A percentile compares a stretch with the other conserved stretches of the same genome.
These are phyloP conservation scores for Oceanodroma tethys DNA, from an alignment of 2,113 vertebrate genomes.

Conservation along the genomic window DNA sequence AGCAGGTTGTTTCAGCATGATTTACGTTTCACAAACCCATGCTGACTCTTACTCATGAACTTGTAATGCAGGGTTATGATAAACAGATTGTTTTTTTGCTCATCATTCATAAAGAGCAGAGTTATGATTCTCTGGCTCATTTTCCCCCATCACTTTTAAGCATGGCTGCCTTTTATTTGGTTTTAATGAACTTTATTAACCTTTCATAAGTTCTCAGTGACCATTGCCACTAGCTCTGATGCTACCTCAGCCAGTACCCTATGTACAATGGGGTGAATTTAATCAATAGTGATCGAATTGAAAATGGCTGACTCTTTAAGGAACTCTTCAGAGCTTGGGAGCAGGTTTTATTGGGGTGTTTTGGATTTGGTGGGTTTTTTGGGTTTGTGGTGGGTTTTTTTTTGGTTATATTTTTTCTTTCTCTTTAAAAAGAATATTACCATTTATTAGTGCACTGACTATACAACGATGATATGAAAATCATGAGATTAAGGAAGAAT, in stretches of 20 bases:
- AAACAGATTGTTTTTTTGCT: background rate
- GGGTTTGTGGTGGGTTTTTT: no score
- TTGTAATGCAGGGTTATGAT: background rate
- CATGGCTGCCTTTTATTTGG: background rate
- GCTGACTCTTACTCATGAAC: background rate
- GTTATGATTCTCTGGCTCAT: background rate
- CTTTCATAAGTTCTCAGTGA: background rate
- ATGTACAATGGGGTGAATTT: fast-evolving
- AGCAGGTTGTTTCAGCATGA: background rate
- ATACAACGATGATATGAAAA: background rate
- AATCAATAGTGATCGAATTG: background rate
- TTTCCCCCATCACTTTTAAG: background rate
- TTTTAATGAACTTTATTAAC: background rate
- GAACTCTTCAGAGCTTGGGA: background rate
- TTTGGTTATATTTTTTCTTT: background rate
- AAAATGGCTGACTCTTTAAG: background rate
- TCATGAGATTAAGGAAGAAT: background rate
- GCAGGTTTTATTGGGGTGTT: background rate
- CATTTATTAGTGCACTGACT: background rate
- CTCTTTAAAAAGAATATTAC: background rate
- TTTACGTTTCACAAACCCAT: background rate
- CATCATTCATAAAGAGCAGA: background rate
- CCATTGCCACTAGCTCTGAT: background rate
- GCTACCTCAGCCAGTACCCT: background rate
- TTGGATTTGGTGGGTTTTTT: background rate